Evolutionary conservation across 2,113 vertebrate genomes (phyloP).

Genomic region (Haemorhous mexicanus): DNA sequence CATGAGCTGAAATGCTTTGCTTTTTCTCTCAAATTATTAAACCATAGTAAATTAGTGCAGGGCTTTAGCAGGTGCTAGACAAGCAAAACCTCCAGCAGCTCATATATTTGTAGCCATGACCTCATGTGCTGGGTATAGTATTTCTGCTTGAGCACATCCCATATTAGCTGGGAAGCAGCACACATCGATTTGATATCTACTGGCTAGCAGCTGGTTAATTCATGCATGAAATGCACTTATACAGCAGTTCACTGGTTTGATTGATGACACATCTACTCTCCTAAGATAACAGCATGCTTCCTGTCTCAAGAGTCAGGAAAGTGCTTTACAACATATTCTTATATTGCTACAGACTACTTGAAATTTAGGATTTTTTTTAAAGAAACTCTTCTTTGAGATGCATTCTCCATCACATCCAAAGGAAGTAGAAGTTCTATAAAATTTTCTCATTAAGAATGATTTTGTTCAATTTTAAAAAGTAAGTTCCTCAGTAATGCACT

Average conservation of each 20-base stretch:
- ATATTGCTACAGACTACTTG: neutral
- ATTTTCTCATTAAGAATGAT: neutral
- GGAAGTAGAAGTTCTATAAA: neutral
- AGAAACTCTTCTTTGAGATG: neutral
- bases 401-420: neutral
- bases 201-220: constrained; percentile 20
- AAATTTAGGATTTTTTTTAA: neutral
- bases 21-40: neutral
- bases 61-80: neutral
- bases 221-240: constrained; percentile 2
- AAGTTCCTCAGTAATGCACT: neutral
- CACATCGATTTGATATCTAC: neutral
- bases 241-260: neutral
- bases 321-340: neutral
- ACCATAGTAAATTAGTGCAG: neutral
- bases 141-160: neutral
- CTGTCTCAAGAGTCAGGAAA: neutral
- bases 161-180: neutral
- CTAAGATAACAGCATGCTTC: neutral
- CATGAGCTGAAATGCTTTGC: neutral
- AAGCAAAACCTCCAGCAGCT: neutral
- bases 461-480: neutral
- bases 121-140: neutral
- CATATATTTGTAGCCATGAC: neutral
- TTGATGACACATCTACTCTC: neutral